These are phyloP conservation scores for Andrena bucephala DNA, from an alignment of 2,888 invertebrate species.

Conservation along the genomic window DNA sequence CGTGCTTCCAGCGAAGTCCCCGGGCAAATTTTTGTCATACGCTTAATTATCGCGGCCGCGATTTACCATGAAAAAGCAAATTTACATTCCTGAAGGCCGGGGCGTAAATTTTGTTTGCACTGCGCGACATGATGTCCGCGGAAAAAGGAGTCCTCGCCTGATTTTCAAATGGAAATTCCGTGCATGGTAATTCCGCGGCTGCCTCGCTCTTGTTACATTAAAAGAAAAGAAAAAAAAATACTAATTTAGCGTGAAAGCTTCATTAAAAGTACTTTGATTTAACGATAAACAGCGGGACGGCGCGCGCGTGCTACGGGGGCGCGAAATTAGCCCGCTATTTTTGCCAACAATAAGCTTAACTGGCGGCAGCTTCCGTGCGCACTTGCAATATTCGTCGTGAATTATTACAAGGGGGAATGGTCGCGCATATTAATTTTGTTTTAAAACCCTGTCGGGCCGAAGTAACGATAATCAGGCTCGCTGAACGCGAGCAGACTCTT, in stretches of 20 bases:
- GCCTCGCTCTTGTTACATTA: neutral
- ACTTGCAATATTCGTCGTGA: conserved; percentile 3
- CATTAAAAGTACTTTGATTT: conserved; percentile 35
- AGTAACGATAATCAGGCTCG: neutral
- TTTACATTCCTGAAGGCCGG: neutral
- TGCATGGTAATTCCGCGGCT: neutral
- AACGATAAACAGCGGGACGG: conserved; percentile 1
- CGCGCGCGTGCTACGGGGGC: neutral
- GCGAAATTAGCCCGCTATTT: conserved; percentile 31
- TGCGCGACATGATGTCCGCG: too few relatives aligned
- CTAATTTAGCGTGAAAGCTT: conserved; percentile 24
- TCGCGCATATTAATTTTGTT: neutral
- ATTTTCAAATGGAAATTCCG: neutral
- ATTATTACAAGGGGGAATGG: neutral
- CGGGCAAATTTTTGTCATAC: conserved; percentile 39
- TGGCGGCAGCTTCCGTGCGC: conserved; percentile 1
- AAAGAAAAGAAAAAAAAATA: neutral
- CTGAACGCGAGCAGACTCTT: neutral
- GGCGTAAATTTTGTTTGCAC: neutral
- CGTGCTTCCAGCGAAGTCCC: conserved; percentile 41
- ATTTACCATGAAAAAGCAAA: neutral
- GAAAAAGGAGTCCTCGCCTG: too few relatives aligned
- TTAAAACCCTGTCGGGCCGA: too few relatives aligned
- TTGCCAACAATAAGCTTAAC: conserved; percentile 33
- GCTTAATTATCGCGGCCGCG: neutral